Evolutionary conservation across 2,113 vertebrate species (phyloP).

Genomic region (Corythornis vintsioides): DNA sequence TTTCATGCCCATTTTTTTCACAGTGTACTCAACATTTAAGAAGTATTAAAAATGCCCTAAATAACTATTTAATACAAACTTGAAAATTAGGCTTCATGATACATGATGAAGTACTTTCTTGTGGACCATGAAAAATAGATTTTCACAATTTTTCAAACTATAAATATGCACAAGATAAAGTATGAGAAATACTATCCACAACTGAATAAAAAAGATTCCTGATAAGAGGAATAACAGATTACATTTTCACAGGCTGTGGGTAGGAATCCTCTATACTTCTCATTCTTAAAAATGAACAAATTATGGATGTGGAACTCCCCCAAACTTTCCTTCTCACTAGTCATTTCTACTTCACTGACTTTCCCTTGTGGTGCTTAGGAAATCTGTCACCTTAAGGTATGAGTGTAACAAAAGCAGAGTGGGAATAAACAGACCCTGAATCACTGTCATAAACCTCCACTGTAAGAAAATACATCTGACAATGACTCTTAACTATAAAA

Average conservation of each 20-base stretch:
- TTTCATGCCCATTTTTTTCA: not conserved
- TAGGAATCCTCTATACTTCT: not conserved
- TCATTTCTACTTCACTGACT: not conserved
- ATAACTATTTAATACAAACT: not conserved
- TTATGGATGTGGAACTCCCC: not conserved
- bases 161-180: not conserved
- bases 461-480: not conserved
- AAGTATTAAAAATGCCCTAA: not conserved
- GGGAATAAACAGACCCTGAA: not conserved
- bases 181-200: not conserved
- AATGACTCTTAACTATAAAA: not conserved
- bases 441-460: not conserved
- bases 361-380: not conserved
- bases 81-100: conserved; percentile 1
- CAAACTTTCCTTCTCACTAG: not conserved
- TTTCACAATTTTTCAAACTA: conserved; percentile 23
- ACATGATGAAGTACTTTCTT: not conserved
- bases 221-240: not conserved
- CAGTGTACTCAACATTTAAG: not conserved
- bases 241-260: not conserved
- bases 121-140: conserved; percentile 12
- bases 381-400: not conserved
- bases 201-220: not conserved
- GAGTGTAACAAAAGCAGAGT: not conserved
- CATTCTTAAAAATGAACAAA: not conserved